Evolutionary conservation across 2,888 invertebrate genomes (phyloP).

Genomic region (Caenorhabditis afra): DNA sequence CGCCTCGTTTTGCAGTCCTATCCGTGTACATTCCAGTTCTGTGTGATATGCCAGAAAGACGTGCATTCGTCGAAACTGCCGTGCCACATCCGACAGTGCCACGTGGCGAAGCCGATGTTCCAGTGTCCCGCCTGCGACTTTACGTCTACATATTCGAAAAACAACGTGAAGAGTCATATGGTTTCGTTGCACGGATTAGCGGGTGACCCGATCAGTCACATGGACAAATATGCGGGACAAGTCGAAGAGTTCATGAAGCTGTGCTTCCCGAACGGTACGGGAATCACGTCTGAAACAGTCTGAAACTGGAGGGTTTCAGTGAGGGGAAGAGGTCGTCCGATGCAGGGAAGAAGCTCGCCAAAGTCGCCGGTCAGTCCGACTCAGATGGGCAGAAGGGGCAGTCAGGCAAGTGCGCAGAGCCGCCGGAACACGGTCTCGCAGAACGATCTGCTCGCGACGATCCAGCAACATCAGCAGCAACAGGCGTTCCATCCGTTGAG

Average conservation of each 20-base stretch:
- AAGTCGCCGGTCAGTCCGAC: conserved; percentile 64
- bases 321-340: conserved; percentile 78
- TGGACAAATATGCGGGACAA: conserved; percentile 80
- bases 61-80: conserved; percentile 80
- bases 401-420: conserved; percentile 21
- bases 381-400: conserved; percentile 31
- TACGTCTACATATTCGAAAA: conserved; percentile 80
- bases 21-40: conserved; percentile 79
- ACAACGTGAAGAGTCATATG: conserved; percentile 80
- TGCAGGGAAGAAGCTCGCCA: conserved; percentile 74
- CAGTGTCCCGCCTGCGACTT: conserved; percentile 80
- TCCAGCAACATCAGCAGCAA: conserved; percentile 58
- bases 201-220: conserved; percentile 79
- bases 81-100: conserved; percentile 80
- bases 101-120: conserved; percentile 80
- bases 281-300: not conserved
- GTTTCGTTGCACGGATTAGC: conserved; percentile 79
- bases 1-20: conserved; percentile 72
- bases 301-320: conserved; percentile 65
- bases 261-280: conserved; percentile 78
- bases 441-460: conserved; percentile 50
- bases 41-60: conserved; percentile 79
- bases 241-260: conserved; percentile 80
- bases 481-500: conserved; percentile 54
- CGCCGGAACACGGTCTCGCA: conserved; percentile 46